Conservation (phyloP, 1,140 invertebrate genomes). For the Oncopodura yosiiana region DNA sequence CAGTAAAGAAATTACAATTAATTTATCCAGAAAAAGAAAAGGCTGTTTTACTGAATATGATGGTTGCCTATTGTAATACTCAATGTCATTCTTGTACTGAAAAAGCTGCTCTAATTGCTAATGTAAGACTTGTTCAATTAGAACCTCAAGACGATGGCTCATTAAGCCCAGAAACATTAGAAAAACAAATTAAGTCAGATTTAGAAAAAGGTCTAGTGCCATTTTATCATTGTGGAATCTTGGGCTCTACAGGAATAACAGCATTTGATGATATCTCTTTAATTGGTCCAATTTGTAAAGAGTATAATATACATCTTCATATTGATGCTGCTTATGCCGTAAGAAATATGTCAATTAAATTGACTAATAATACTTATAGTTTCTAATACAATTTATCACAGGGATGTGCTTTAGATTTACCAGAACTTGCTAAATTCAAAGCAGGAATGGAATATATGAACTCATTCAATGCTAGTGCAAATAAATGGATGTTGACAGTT, state of each 20-base stretch:
- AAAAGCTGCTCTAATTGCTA: slow-evolving; percentile 48
- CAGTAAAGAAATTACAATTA: slow-evolving; percentile 41
- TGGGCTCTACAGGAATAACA: slow-evolving; percentile 87
- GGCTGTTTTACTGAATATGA: slow-evolving; percentile 43
- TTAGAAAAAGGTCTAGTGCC: slow-evolving; percentile 60
- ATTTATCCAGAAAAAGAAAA: slow-evolving; percentile 44
- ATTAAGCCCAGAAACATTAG: slow-evolving; percentile 45
- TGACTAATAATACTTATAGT: no score
- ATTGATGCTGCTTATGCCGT: slow-evolving; percentile 52
- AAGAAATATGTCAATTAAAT: no score
- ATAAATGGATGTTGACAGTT: slow-evolving; percentile 85
- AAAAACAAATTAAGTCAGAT: slow-evolving; percentile 65
- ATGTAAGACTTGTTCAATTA: slow-evolving; percentile 5
- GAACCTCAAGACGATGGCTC: not conserved
- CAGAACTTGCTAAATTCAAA: no score
- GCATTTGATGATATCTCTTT: slow-evolving; percentile 71
- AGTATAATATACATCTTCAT: slow-evolving; percentile 71
- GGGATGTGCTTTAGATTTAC: no score
- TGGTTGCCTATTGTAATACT: slow-evolving; percentile 44
- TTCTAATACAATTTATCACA: no score
- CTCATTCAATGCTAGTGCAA: slow-evolving; percentile 83
- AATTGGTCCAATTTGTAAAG: slow-evolving; percentile 66
- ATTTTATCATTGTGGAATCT: slow-evolving; percentile 59
- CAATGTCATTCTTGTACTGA: slow-evolving; percentile 88
- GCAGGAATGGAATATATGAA: no score